A percentile compares a stretch with the other conserved stretches of the same genome.
Conservation (phyloP, 2,888 invertebrate genomes). For the Thysanoteuthis rhombus region DNA sequence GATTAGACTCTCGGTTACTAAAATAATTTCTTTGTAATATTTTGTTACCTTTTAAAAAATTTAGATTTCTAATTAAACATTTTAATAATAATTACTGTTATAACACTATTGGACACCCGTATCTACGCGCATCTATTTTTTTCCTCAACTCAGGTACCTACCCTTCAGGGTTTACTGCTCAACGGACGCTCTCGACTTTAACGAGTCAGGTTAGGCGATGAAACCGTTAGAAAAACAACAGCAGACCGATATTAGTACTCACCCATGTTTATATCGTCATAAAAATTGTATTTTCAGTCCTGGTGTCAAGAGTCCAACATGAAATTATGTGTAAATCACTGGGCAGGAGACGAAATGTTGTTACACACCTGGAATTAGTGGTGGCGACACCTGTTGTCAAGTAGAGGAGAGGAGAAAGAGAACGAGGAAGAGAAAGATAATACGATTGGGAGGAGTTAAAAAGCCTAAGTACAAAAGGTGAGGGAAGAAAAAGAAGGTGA, state of each 20-base stretch:
- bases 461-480: background rate
- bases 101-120: background rate
- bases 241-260: background rate
- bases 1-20: too few species aligned
- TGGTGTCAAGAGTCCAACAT: background rate
- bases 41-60: background rate
- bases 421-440: background rate
- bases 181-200: background rate
- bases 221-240: background rate
- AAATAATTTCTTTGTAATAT: background rate
- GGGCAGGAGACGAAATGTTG: background rate
- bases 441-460: background rate
- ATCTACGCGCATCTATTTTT: background rate
- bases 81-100: background rate
- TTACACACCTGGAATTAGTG: slow-evolving; percentile 12
- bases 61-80: background rate
- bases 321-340: background rate
- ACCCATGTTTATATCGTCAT: background rate
- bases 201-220: too few species aligned
- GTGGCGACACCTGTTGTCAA: slow-evolving; percentile 14
- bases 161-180: background rate
- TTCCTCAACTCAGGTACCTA: background rate
- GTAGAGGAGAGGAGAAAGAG: background rate
- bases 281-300: background rate
- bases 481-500: background rate